Base-by-base conservation (phyloP, 2,888 invertebrate species). In the Microdon myrmicae region DNA sequence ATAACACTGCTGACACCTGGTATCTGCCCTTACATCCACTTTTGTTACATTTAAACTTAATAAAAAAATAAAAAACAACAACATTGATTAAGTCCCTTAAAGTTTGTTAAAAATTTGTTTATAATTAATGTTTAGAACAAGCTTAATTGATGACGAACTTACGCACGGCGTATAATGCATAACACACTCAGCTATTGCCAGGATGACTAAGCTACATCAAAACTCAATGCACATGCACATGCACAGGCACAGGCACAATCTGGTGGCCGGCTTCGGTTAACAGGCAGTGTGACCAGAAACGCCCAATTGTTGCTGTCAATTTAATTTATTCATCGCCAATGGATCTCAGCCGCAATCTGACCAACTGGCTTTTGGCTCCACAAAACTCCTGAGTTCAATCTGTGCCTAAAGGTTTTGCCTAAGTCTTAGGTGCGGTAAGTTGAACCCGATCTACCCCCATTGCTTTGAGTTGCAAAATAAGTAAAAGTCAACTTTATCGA, bases 291-390 rank as follows among this genome's bases (percentile, higher is more conserved):
- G 44, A 47, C 43, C 20, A 51, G 45, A 41, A 53, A 51, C 64
- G 64, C 58, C 58, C 64, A 58, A 64, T 58, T 58, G 58, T 64
- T 64, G 58, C 51, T 10, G 41, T 13, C 47, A 26, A 47, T 22
- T 38, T 47, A 64, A 64, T 53, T 64, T 64, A 58, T 64, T 64
- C 58, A 29, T 41, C 19, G 64, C 64, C 58, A 53, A 28, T 55
- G 53, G 64, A 34, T 9, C 12, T 22, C 38, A 23, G 12, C 13
- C 32, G 13, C 22, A 12, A 47, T 32, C 28, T 20, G 28, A 48
- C 14, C 37, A 12, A 25, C 23, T 23, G 31, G 29, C 37, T 28
- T 23, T 38, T 26, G 7, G 20, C 28, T 43, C 19, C 43, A 23
- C 43, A 34, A 35, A 44, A 44, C 56, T 49, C 55, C 49, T 61